Base-by-base conservation (phyloP, 2,888 invertebrate genomes). In the Leptopilina drosophilae region DNA sequence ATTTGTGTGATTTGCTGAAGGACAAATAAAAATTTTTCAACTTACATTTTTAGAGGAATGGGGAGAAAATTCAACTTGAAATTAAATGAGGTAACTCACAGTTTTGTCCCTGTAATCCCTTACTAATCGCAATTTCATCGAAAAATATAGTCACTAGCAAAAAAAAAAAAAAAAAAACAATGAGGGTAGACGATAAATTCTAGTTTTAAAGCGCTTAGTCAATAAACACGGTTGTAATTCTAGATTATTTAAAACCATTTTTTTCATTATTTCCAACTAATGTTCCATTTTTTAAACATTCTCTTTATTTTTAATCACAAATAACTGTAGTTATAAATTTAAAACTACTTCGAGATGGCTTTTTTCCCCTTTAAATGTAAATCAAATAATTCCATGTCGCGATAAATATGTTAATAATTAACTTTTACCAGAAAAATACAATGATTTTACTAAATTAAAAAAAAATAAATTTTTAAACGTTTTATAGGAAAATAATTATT, bases 121-220 rank as follows among this genome's bases (percentile, higher is more conserved):
- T 33, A 73, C 56, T 73, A 56, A 73, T 73, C 56, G 56, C 56
- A 73, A 14, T 59, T 73, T 73, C n/a, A 59, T 73, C 73, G n/a
- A 33, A 40, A 73, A 73, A 73, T 56, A n/a, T 56, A 73, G 73
- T n/a, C 53, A 7, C 46, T 8, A 42, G 42, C 42, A 8, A 42
- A 42, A 42, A 42, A 42, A 42, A 8, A 42, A 42, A 42, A 42
- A 42, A 42, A 42, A 42, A 5, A 5, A 7, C 5, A 7, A 49
- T 12, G 1, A 12, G 49, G 49, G 11, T 3, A 26, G 11, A 73
- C 33, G 20, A 73, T 56, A 59, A 73, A 73, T 33, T 56, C 56
- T 56, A 40, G 40, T 73, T 77, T 75, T 77, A 59, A 56, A 75
- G 73, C 64, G 56, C 33, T 56, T 49, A 59, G n/a, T 56, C 76